Evolutionary conservation across 2,113 vertebrate species (phyloP).

Genomic region (Protobothrops mucrosquamatus): DNA sequence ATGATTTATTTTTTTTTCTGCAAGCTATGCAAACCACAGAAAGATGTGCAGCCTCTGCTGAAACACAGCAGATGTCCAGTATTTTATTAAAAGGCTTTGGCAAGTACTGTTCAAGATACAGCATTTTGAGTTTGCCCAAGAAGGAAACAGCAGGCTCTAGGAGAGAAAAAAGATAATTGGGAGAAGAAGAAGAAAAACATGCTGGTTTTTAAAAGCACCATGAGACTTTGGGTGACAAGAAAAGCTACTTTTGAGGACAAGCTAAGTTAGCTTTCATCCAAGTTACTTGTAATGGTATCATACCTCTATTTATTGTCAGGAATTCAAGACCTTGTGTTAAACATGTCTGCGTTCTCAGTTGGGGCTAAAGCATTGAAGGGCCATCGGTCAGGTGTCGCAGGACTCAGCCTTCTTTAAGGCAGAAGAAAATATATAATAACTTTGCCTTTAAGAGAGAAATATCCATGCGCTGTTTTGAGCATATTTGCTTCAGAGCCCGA

Average conservation of each 20-base stretch:
- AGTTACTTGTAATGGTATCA: background rate
- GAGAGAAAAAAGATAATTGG: too few relatives aligned
- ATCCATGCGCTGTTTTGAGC: background rate
- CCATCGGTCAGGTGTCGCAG: background rate
- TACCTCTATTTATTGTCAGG: background rate
- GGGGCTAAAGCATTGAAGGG: background rate
- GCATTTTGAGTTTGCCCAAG: background rate
- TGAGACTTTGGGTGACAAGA: background rate
- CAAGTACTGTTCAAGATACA: background rate
- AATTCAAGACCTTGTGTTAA: background rate
- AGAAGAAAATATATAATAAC: background rate
- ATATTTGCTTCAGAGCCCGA: background rate
- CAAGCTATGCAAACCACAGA: background rate
- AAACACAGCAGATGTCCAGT: conserved; percentile 6
- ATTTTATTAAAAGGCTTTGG: conserved; percentile 15
- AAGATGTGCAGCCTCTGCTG: background rate
- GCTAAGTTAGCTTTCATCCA: background rate
- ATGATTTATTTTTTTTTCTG: background rate
- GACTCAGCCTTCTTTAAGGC: background rate
- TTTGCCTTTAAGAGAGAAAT: background rate
- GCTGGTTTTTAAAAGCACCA: background rate
- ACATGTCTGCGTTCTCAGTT: background rate
- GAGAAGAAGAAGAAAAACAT: background rate
- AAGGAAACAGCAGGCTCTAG: background rate
- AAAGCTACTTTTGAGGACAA: background rate